Percentiles rank a stretch among this genome's conserved stretches.
Evolutionary conservation across 2,113 vertebrate genomes (phyloP).

Genomic region (Oenanthe melanoleuca): DNA sequence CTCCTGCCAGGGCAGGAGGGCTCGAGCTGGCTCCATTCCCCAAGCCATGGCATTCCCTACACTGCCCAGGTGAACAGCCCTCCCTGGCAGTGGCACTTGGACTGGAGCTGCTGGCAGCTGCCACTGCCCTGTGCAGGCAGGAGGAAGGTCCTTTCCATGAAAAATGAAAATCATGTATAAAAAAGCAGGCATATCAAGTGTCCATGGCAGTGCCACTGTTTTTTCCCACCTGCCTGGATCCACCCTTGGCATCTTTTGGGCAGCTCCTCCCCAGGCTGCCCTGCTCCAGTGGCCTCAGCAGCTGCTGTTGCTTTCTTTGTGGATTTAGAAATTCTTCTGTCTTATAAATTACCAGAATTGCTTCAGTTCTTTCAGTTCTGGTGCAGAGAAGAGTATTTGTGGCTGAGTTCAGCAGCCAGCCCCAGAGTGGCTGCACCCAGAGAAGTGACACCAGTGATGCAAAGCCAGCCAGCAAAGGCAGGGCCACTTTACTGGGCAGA

Average conservation of each 20-base stretch:
- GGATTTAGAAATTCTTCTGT: background rate
- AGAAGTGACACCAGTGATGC: background rate
- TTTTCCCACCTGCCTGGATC: background rate
- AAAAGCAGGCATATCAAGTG: background rate
- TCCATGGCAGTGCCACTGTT: background rate
- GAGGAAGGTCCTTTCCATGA: background rate
- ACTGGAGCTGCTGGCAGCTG: background rate
- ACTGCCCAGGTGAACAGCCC: accelerated
- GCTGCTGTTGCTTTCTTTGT: background rate
- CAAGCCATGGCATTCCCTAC: background rate
- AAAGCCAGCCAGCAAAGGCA: background rate
- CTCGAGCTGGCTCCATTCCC: background rate
- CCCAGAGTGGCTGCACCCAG: background rate
- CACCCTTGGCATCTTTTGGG: background rate
- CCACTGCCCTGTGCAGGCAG: background rate
- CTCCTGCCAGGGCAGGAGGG: background rate
- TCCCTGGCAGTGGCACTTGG: background rate
- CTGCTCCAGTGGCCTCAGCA: background rate
- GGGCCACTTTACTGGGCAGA: background rate
- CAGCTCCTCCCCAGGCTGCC: background rate
- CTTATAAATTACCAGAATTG: background rate
- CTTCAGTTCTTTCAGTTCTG: background rate
- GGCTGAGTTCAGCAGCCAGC: background rate
- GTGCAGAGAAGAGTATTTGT: background rate
- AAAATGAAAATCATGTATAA: background rate